phyloP scores from a whole-genome alignment of 2,113 vertebrate genomes.

The Dromiciops gliroides region DNA sequence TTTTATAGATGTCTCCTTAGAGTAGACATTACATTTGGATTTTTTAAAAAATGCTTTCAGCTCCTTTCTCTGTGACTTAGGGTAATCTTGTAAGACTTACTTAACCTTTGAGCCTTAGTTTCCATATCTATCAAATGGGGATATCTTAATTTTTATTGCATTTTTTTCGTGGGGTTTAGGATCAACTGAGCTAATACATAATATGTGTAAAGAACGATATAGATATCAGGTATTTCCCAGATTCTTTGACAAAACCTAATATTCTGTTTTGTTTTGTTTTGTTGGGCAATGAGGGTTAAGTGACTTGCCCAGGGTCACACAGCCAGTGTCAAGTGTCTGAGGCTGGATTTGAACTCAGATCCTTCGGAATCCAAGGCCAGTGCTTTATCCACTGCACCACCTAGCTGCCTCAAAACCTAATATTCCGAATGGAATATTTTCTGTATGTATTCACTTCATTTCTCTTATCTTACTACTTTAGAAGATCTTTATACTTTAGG shows the following conservation, averaged over 20 bases:
- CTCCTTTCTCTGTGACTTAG: background rate
- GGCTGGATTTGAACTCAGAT: too few relatives aligned
- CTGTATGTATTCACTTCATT: background rate
- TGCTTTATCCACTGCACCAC: too few relatives aligned
- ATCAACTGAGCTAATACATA: background rate
- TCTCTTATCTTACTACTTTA: background rate
- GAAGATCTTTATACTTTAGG: background rate
- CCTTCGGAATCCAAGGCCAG: too few relatives aligned
- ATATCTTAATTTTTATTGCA: too few relatives aligned
- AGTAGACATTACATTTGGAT: background rate
- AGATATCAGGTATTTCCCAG: constrained; percentile 36
- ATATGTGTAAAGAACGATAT: background rate
- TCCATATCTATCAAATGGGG: background rate
- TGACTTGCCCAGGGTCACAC: too few relatives aligned
- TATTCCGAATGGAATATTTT: background rate
- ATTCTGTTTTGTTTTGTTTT: too few relatives aligned
- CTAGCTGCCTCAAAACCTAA: background rate
- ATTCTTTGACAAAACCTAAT: background rate
- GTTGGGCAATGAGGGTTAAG: too few relatives aligned
- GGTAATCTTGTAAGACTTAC: background rate
- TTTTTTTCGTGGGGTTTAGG: background rate
- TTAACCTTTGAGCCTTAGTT: background rate
- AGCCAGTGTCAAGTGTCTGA: too few relatives aligned
- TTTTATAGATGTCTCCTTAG: background rate
- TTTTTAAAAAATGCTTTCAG: background rate